These are phyloP conservation scores for Chelonus formosanus DNA, from an alignment of 2,888 invertebrate genomes.

Conservation along the genomic window DNA sequence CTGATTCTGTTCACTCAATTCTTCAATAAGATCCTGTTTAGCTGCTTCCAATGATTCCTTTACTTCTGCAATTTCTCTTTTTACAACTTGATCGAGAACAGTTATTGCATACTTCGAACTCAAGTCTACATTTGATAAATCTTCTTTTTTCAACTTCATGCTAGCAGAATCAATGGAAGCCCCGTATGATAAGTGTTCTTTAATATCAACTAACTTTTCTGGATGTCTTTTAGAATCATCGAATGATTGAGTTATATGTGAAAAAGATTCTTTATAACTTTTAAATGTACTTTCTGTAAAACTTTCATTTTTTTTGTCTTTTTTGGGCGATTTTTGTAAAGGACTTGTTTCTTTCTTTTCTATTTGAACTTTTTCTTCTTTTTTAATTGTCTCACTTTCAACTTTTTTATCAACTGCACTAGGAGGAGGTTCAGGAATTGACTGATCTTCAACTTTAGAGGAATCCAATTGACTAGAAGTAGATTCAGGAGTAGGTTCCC, in stretches of 20 bases:
- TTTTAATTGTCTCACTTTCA: not conserved
- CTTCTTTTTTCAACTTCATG: constrained; percentile 65
- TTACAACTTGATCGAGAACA: constrained; percentile 67
- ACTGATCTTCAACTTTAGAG: no score
- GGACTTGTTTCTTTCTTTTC: constrained; percentile 33
- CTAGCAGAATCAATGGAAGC: constrained; percentile 59
- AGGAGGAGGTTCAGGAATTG: no score
- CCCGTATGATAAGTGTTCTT: constrained; percentile 50
- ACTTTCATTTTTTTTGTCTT: constrained; percentile 45
- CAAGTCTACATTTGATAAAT: constrained; percentile 56
- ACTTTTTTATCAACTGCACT: constrained; percentile 29
- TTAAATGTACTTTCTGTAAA: constrained; percentile 39
- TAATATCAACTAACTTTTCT: constrained; percentile 49
- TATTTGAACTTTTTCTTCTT: constrained; percentile 16
- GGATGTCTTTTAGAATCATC: constrained; percentile 52
- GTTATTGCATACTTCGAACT: constrained; percentile 60
- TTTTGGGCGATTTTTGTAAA: constrained; percentile 27
- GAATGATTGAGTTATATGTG: constrained; percentile 41
- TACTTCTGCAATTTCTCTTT: constrained; percentile 77
- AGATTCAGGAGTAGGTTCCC: no score
- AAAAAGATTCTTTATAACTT: constrained; percentile 45
- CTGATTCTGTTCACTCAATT: constrained; percentile 72
- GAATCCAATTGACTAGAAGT: no score
- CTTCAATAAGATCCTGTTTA: constrained; percentile 75
- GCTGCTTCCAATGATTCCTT: constrained; percentile 77